Base-by-base conservation (phyloP, 2,888 invertebrate genomes). In the Osedax frankpressi region DNA sequence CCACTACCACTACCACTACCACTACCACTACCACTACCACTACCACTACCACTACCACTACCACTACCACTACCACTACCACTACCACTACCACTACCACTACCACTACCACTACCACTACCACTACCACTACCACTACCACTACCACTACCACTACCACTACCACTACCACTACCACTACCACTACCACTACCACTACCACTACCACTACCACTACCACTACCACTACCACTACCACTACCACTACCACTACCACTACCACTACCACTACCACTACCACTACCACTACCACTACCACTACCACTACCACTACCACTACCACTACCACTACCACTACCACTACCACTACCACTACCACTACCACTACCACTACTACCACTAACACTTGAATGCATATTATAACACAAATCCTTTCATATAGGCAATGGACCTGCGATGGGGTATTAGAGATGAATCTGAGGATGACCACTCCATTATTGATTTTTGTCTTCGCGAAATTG, bases 341-440 rank as follows among this genome's bases (percentile, higher is more conserved):
- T 44, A 44, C 19, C 19, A 44, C 19, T 44, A 44, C 19, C 19
- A 44, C 19, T 44, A 44, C 19, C 19, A 44, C 19, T 44, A 44
- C 19, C 19, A 44, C 19, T 44, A 44, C 19, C 19, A 44, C 19
- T 44, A 44, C 19, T 44, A 44, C 19, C 19, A 44, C 19, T 44
- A 44, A 11, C 19, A 44, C 19, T 44, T n/a, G n/a, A 44, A 11
- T 44, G 19, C 19, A 11, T 11, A 11, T 44, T 11, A 11, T 44
- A 44, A 11, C 19, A 44, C 19, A 11, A 44, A 11, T 44, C 6
- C 19, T 44, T 11, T 44, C 19, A 44, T 44, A 11, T 11, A 78
- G 78, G 72, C 76, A 44, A 76, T 79, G 68, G 78, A 78, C 68
- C 70, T 78, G 69, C 74, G 78, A 3, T 78, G 78, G 78, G 78